Evolutionary conservation across 2,888 invertebrate genomes (phyloP), one percentile per base, ranked within the genome.

Genomic region (Eutolmus rufibarbis): DNA sequence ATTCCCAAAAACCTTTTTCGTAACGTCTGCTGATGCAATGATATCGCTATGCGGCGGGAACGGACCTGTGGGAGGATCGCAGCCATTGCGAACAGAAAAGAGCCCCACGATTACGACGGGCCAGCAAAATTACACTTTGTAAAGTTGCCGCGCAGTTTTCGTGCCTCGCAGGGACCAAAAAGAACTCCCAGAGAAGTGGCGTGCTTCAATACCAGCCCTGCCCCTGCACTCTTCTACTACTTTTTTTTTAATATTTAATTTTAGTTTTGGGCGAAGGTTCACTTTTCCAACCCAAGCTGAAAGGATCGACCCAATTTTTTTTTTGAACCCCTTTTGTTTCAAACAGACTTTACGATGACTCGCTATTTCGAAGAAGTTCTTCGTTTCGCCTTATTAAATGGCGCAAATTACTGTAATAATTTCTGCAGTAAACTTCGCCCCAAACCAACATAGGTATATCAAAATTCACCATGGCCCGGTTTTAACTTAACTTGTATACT

Each of bases 101-200:
- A 66, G 28, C 66, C 19, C 5, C 78, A 23, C 23, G 23, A 78
- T 78, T 40, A n/a, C 37, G 14, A 19, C 66, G 66, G 66, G 28
- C 66, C 8, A 78, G 78, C 43, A 23, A 78, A 78, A 78, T 34
- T 78, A 37, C 43, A 78, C 7, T 40, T 78, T 78, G 43, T 78
- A 78, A 78, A 78, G 78, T 78, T 78, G n/a, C 66, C 46, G n/a
- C 78, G n/a, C 40, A 78, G 8, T 78, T 78, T 66, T 66, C 19
- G 66, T 66, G 66, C 66, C 66, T 66, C 66, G 66, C 66, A 66
- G 66, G 23, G 28, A 23, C 66, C 28, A 66, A 66, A 28, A 66
- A 19, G 66, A 2, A 28, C 12, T 66, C 66, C 8, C 19, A 19
- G 66, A 23, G 19, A 66, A 66, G 28, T 66, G 66, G 66, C 66